A percentile compares a stretch with the other conserved stretches of the same genome.
These are phyloP conservation scores for Ethmia dodecea DNA, from an alignment of 2,888 invertebrate species.

Conservation along the genomic window DNA sequence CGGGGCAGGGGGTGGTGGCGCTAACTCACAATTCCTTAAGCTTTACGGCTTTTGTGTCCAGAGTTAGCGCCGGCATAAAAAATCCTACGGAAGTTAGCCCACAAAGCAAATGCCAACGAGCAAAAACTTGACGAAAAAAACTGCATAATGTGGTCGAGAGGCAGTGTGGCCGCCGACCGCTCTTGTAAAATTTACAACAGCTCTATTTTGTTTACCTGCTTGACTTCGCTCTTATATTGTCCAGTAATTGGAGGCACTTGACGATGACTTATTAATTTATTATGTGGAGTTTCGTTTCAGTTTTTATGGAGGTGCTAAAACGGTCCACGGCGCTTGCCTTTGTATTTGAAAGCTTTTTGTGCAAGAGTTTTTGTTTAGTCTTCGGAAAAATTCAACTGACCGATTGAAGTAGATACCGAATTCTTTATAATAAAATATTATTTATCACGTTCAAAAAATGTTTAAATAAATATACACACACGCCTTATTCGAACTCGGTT, in stretches of 20 bases:
- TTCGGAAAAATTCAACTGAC: no score
- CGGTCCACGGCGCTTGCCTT: constrained; percentile 39
- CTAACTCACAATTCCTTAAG: constrained; percentile 41
- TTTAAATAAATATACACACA: no score
- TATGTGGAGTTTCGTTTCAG: constrained; percentile 58
- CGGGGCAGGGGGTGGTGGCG: constrained; percentile 38
- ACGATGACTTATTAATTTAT: constrained; percentile 77
- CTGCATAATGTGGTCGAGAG: constrained; percentile 64
- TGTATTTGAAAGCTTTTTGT: constrained; percentile 27
- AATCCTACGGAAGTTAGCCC: constrained; percentile 69
- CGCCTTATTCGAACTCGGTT: no score
- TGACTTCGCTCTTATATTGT: constrained; percentile 63
- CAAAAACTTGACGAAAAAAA: constrained; percentile 66
- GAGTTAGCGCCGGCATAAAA: constrained; percentile 71
- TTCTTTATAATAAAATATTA: background rate
- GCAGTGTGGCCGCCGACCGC: constrained; percentile 51
- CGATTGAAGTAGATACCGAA: no score
- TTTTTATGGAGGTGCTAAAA: constrained; percentile 75
- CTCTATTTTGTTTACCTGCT: constrained; percentile 76
- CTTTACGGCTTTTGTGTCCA: constrained; percentile 50
- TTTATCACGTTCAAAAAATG: background rate
- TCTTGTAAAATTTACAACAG: constrained; percentile 75
- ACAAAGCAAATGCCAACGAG: constrained; percentile 69
- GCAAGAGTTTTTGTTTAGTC: constrained; percentile 5
- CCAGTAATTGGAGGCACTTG: constrained; percentile 70